These are phyloP conservation scores for Bombycilla garrulus DNA, from an alignment of 2,113 vertebrate genomes.

Conservation along the genomic window DNA sequence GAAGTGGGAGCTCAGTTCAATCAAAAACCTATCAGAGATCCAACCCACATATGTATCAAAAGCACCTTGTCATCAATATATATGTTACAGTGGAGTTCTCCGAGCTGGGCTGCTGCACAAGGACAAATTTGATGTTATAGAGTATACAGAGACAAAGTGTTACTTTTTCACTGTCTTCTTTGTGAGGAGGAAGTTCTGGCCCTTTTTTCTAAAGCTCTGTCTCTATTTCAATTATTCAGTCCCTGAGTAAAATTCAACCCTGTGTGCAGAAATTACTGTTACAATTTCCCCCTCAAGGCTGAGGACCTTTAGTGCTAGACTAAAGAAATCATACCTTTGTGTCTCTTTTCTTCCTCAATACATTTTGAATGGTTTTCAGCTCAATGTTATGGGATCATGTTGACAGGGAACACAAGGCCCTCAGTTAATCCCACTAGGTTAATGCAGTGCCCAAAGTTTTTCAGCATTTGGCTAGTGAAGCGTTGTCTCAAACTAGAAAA, in stretches of 20 bases:
- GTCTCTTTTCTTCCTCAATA: neutral
- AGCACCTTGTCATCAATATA: neutral
- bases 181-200: neutral
- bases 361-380: neutral
- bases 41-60: neutral
- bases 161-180: neutral
- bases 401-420: fast-evolving
- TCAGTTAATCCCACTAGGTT: neutral
- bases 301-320: neutral
- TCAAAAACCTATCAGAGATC: neutral
- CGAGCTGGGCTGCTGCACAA: neutral
- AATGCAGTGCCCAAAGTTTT: neutral
- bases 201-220: neutral
- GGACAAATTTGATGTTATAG: neutral
- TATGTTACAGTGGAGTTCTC: neutral
- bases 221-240: neutral
- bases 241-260: neutral
- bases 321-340: neutral
- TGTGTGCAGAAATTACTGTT: neutral
- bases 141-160: neutral
- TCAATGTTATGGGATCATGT: neutral
- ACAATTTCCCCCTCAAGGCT: neutral
- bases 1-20: neutral
- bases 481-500: neutral
- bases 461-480: neutral